phyloP scores from a whole-genome alignment of 2,888 invertebrate species.

The Ctenicera cuprea region DNA sequence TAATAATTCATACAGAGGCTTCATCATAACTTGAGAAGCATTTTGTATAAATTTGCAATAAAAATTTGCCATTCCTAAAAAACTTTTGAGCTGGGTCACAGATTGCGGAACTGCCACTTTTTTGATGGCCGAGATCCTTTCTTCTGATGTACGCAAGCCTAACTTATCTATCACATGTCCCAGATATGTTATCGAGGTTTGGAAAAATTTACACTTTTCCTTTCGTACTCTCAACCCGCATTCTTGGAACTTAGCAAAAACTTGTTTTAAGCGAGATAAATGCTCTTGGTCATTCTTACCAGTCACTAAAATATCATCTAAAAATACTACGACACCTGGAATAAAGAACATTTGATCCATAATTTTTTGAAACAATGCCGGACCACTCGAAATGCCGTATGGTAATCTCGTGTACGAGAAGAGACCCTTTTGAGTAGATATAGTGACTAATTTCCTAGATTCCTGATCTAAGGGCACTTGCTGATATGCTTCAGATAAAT shows the following conservation, averaged over 20 bases:
- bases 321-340: not conserved
- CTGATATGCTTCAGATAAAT: not conserved
- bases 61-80: slow-evolving; percentile 26
- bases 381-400: not conserved
- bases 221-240: not conserved
- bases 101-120: not conserved
- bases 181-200: slow-evolving; percentile 1
- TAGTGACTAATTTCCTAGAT: too few relatives aligned
- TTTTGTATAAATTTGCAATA: slow-evolving; percentile 17
- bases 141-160: not conserved
- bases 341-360: slow-evolving; percentile 4
- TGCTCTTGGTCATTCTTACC: not conserved
- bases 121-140: slow-evolving; percentile 11
- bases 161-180: not conserved
- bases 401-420: too few relatives aligned
- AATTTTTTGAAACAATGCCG: slow-evolving; percentile 2
- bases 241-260: not conserved
- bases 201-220: slow-evolving; percentile 4
- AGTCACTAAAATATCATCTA: slow-evolving; percentile 5
- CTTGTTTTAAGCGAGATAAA: not conserved
- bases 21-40: not conserved
- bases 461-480: too few relatives aligned
- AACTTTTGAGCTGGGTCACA: slow-evolving; percentile 20
- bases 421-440: too few relatives aligned
- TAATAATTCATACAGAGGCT: slow-evolving; percentile 1